phyloP scores from a whole-genome alignment of 2,888 invertebrate species.

The Incurvaria masculella region DNA sequence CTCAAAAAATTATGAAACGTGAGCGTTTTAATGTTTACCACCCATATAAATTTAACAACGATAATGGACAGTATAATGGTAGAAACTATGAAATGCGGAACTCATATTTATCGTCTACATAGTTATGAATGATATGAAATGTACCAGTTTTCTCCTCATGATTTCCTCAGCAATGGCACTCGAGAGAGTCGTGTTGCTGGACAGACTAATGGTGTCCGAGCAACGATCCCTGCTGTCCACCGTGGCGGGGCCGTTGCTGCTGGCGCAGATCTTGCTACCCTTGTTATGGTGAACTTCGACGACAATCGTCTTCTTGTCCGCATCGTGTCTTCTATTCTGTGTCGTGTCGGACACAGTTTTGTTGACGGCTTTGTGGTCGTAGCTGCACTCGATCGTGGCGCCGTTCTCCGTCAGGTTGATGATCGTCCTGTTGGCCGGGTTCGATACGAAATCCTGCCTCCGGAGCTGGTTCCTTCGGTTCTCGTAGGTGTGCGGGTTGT shows the following conservation, averaged over 20 bases:
- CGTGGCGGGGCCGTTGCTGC: background rate
- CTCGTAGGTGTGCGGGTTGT: conserved; percentile 45
- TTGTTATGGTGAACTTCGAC: conserved; percentile 67
- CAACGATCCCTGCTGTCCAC: background rate
- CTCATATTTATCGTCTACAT: too few species aligned
- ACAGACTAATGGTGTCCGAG: conserved; percentile 14
- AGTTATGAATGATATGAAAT: too few species aligned
- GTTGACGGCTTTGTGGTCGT: conserved; percentile 42
- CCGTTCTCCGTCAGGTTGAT: conserved; percentile 71
- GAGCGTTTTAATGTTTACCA: too few species aligned
- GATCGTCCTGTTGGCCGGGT: conserved; percentile 65
- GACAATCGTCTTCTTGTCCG: conserved; percentile 63
- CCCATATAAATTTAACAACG: too few species aligned
- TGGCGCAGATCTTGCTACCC: too few species aligned
- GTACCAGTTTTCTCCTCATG: conserved; percentile 40
- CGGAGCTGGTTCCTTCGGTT: conserved; percentile 33
- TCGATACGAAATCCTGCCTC: conserved; percentile 33
- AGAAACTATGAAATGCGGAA: too few species aligned
- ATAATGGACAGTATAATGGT: too few species aligned
- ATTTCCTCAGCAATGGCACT: conserved; percentile 53
- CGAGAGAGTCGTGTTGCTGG: conserved; percentile 41
- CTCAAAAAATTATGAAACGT: too few species aligned
- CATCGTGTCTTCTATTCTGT: conserved; percentile 25
- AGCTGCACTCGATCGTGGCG: conserved; percentile 66
- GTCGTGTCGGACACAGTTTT: conserved; percentile 35